Base-by-base conservation (phyloP, 92 coral and sea anemone species). In the Porites evermanni region DNA sequence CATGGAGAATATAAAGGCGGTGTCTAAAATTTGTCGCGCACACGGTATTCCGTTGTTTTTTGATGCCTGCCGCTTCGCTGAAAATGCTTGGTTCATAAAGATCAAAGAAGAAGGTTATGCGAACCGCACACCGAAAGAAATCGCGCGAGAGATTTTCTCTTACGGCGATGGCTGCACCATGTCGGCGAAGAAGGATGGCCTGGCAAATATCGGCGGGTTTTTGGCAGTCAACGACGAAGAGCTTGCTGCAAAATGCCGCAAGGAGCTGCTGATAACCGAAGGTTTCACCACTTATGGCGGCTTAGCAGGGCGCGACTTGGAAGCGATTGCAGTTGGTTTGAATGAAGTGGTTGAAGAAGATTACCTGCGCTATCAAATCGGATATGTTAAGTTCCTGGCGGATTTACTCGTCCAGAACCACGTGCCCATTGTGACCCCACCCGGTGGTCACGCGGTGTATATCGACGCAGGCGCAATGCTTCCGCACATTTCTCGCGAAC, bases 401-500 rank as follows among this genome's bases (percentile, higher is more conserved):
- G 93, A 92, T 54, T 59, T 84, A 52, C 89, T 94, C 16, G 74
- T 84, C 71, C 86, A 88, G 68, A 47, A 65, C 19, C 70, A 74
- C 21, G 85, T 92, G 10, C 93, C 97, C 4, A 85, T 94, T 60
- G 88, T 94, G 67, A 84, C 91, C 64, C 97, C 97, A 6, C 94
- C 97, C 12, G 95, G 97, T 7, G 97, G 97, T 61, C 97, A 94
- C 89, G 97, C 97, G 74, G 93, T 94, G 6, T 94, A 88, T 78
- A 91, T 94, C 73, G 95, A 94, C 72, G 97, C 97, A 20, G 93
- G 83, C 24, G 93, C 87, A 17, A 84, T 94, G 91, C 89, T 92
- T 8, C 91, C 93, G 14, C 93, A 94, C 91, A 88, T 92, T 10
- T 93, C 97, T n/a, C 64, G 88, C 54, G 84, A 85, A 16, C 81